phyloP scores from a whole-genome alignment of 2,888 invertebrate species.

The Xanthostigma xanthostigma region DNA sequence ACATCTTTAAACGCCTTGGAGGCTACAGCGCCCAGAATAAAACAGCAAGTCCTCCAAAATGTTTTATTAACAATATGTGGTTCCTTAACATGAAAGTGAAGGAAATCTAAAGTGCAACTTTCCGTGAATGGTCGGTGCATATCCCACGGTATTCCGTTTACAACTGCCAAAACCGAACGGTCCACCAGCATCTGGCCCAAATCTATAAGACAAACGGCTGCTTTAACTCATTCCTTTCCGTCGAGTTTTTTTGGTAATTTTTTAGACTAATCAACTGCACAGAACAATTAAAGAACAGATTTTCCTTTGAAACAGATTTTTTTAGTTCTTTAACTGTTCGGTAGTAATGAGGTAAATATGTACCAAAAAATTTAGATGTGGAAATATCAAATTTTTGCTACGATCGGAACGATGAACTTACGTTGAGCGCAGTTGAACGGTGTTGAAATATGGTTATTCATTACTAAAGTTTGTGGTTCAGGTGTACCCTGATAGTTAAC shows the following conservation, averaged over 20 bases:
- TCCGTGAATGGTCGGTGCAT: slow-evolving; percentile 73
- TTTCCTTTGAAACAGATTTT: too few species aligned
- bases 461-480: slow-evolving; percentile 57
- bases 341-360: too few species aligned
- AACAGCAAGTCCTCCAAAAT: slow-evolving; percentile 88
- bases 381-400: too few species aligned
- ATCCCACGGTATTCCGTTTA: slow-evolving; percentile 75
- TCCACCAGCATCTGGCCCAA: slow-evolving; percentile 54
- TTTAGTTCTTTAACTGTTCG: too few species aligned
- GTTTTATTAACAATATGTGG: slow-evolving; percentile 53
- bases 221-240: neutral
- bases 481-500: slow-evolving; percentile 64
- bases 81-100: slow-evolving; percentile 47
- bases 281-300: too few species aligned
- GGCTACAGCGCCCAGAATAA: slow-evolving; percentile 69
- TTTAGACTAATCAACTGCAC: too few species aligned
- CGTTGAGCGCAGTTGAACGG: slow-evolving; percentile 85
- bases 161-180: slow-evolving; percentile 60
- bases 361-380: too few species aligned
- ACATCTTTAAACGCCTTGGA: slow-evolving; percentile 66
- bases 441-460: slow-evolving; percentile 88
- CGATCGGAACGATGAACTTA: slow-evolving; percentile 28
- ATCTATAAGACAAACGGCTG: slow-evolving; percentile 37
- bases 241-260: too few species aligned
- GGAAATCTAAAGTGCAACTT: slow-evolving; percentile 43